A percentile compares a stretch with the other conserved stretches of the same genome.
Conservation (phyloP, 2,797 vertebrate species). For the Acanthornis magna region DNA sequence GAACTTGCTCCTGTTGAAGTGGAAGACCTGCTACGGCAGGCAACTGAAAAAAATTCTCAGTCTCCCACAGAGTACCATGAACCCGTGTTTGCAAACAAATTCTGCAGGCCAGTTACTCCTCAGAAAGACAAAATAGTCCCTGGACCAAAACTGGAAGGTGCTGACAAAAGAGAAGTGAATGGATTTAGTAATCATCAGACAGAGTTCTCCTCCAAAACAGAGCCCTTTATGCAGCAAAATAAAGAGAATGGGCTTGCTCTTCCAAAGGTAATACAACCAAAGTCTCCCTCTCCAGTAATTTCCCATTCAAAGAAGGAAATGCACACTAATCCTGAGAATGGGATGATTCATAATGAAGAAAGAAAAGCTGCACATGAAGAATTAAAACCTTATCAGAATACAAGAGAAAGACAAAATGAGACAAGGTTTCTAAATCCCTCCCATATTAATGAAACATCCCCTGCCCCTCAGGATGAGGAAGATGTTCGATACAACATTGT, state of each 20-base stretch:
- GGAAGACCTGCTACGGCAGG: slow-evolving; percentile 89
- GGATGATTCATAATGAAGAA: slow-evolving; percentile 6
- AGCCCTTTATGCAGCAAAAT: not conserved
- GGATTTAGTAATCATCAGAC: slow-evolving; percentile 44
- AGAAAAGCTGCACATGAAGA: not conserved
- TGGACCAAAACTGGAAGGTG: slow-evolving; percentile 55
- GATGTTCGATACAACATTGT: slow-evolving; percentile 70
- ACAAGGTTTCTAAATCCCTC: slow-evolving; percentile 24
- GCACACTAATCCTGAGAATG: slow-evolving; percentile 12
- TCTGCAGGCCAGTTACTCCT: slow-evolving; percentile 80
- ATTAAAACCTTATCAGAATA: slow-evolving; percentile 29
- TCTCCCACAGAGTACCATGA: slow-evolving; percentile 87
- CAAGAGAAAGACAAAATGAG: slow-evolving; percentile 36
- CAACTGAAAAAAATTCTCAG: slow-evolving; percentile 80
- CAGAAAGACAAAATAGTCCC: slow-evolving; percentile 69
- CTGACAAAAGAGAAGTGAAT: slow-evolving; percentile 46
- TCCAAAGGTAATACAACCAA: slow-evolving; percentile 3
- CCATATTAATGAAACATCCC: not conserved
- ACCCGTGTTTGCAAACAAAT: slow-evolving; percentile 88
- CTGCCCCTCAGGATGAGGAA: slow-evolving; percentile 67
- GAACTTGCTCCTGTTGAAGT: slow-evolving; percentile 84
- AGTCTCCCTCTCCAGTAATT: slow-evolving; percentile 38
- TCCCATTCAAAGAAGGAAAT: not conserved
- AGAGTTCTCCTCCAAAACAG: slow-evolving; percentile 2
- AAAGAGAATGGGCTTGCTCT: slow-evolving; percentile 10